Conservation (phyloP, 2,888 invertebrate species). For the Drosophila greeni region DNA sequence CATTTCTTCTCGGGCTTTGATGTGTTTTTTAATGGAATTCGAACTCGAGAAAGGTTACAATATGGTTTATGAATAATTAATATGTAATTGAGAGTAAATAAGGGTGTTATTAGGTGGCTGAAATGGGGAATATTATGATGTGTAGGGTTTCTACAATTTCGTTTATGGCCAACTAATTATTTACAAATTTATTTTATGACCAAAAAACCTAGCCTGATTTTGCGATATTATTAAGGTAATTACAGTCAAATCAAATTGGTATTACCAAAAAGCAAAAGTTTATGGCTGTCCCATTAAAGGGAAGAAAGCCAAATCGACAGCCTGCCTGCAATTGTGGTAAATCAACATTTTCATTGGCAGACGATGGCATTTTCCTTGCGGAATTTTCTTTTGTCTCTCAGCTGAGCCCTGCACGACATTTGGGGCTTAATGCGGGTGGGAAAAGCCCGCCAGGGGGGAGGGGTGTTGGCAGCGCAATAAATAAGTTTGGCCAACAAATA, state of each 20-base stretch:
- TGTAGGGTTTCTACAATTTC: not conserved
- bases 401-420: slow-evolving; percentile 30
- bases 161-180: not conserved
- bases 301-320: slow-evolving; percentile 27
- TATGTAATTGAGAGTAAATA: not conserved
- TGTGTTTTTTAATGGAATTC: slow-evolving; percentile 14
- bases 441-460: too few species aligned
- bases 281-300: slow-evolving; percentile 45
- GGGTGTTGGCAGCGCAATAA: slow-evolving; percentile 28
- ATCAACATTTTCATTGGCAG: slow-evolving; percentile 53
- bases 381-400: slow-evolving; percentile 31
- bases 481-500: slow-evolving; percentile 35
- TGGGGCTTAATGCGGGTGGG: slow-evolving; percentile 16
- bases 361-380: slow-evolving; percentile 29
- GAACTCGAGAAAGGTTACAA: not conserved
- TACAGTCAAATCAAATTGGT: slow-evolving; percentile 43
- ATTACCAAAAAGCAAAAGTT: slow-evolving; percentile 40
- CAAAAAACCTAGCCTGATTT: slow-evolving; percentile 7
- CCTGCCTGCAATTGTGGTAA: slow-evolving; percentile 43
- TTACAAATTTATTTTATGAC: slow-evolving; percentile 1
- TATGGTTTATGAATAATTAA: slow-evolving; percentile 14
- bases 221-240: slow-evolving; percentile 33
- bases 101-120: not conserved
- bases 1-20: slow-evolving; percentile 23
- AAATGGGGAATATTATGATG: not conserved